Conservation (phyloP, 2,113 vertebrate genomes). For the Erpornis zantholeuca region DNA sequence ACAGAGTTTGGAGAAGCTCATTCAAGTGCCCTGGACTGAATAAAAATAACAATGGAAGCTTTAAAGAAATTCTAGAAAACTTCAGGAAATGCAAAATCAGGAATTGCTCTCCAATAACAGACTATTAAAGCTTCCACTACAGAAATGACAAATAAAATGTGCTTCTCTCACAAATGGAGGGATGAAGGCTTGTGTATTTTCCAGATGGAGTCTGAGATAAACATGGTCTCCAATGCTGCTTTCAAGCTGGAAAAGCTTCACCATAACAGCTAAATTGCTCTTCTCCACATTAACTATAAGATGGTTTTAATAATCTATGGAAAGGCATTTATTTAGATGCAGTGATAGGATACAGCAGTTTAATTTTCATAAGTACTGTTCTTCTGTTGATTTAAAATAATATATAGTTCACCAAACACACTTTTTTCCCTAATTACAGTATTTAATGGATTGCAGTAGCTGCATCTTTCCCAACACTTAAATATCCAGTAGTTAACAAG, state of each 20-base stretch:
- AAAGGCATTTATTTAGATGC: neutral
- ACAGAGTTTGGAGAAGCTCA: slow-evolving; percentile 30
- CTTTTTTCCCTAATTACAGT: neutral
- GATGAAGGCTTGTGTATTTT: neutral
- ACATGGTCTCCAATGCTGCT: neutral
- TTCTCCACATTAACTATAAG: neutral
- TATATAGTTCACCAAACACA: neutral
- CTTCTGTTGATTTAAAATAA: neutral
- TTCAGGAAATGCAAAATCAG: neutral
- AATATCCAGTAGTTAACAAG: neutral
- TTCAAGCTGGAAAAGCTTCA: neutral
- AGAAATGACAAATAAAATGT: neutral
- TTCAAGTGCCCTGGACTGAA: neutral
- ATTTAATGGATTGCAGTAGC: neutral
- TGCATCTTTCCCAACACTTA: neutral
- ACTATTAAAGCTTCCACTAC: neutral
- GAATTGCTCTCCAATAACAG: neutral
- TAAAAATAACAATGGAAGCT: neutral
- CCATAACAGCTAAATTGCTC: neutral
- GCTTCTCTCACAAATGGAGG: neutral
- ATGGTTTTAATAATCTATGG: neutral
- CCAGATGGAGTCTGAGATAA: neutral
- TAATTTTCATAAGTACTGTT: neutral
- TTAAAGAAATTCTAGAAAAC: neutral
- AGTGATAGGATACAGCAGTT: neutral